A percentile compares a stretch with the other conserved stretches of the same genome.
phyloP scores from a whole-genome alignment of 1,140 invertebrate species.

The Argopecten irradians region DNA sequence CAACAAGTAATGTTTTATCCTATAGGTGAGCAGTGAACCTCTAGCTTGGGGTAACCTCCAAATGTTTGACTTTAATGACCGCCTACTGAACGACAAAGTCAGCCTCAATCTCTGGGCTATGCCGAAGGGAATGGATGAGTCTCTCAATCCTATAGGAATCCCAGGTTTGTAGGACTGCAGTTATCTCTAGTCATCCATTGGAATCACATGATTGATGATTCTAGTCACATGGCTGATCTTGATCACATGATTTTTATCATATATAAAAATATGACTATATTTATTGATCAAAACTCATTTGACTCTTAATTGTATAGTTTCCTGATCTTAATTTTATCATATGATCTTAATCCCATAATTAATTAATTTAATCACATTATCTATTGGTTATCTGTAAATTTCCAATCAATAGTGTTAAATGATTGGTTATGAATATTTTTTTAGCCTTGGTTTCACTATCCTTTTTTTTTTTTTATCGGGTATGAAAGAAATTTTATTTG shows the following conservation, averaged over 20 bases:
- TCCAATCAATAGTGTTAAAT: too few relatives aligned
- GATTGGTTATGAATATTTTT: too few relatives aligned
- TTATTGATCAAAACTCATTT: too few relatives aligned
- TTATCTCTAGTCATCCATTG: neutral
- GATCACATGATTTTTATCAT: neutral
- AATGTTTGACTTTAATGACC: conserved; percentile 94
- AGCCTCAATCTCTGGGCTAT: conserved; percentile 95
- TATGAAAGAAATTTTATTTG: too few relatives aligned
- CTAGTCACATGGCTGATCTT: conserved; percentile 8
- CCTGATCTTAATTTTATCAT: too few relatives aligned
- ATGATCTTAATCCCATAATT: neutral
- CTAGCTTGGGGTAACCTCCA: conserved; percentile 96
- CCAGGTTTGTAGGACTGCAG: conserved; percentile 67
- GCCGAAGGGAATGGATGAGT: conserved; percentile 88
- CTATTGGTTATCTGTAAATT: too few relatives aligned
- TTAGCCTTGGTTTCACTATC: too few relatives aligned
- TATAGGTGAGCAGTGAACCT: conserved; percentile 82
- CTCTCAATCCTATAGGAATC: conserved; percentile 91
- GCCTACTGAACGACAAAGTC: conserved; percentile 88
- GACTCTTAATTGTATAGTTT: too few relatives aligned
- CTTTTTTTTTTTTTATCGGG: too few relatives aligned
- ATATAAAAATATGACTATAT: too few relatives aligned
- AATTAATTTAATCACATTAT: neutral
- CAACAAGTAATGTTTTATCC: neutral
- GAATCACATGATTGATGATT: neutral